Evolutionary conservation across 2,888 invertebrate species (phyloP).

Genomic region (Lycophotia porphyrea): DNA sequence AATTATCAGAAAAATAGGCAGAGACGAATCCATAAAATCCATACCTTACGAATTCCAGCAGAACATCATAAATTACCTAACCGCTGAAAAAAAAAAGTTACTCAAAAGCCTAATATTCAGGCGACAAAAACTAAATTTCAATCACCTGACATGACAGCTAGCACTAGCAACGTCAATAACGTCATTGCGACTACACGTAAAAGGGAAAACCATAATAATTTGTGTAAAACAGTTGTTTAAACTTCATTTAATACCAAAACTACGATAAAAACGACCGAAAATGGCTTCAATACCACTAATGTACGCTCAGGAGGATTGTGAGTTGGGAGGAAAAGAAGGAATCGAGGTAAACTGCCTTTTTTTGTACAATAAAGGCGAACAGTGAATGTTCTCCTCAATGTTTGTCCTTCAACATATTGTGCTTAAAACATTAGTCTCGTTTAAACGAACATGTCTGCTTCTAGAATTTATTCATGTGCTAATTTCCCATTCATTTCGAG

Average conservation of each 20-base stretch:
- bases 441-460: constrained; percentile 34
- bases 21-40: too few species aligned
- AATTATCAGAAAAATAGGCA: too few species aligned
- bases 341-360: constrained; percentile 79
- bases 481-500: constrained; percentile 31
- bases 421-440: constrained; percentile 38
- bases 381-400: constrained; percentile 60
- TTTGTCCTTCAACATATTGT: constrained; percentile 64
- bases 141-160: constrained; percentile 62
- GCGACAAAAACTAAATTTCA: constrained; percentile 1
- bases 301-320: constrained; percentile 92
- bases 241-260: constrained; percentile 32
- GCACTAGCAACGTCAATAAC: constrained; percentile 47
- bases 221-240: constrained; percentile 47
- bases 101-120: constrained; percentile 40
- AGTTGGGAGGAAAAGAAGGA: constrained; percentile 92
- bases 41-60: too few species aligned
- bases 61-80: not conserved
- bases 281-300: constrained; percentile 91
- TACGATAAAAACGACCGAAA: constrained; percentile 52
- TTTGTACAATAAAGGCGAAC: constrained; percentile 24
- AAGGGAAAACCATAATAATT: constrained; percentile 61
- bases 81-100: not conserved
- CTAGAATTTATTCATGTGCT: constrained; percentile 43
- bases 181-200: constrained; percentile 63